Evolutionary conservation across 2,797 vertebrate genomes (phyloP).

Genomic region (Octomys mimax): DNA sequence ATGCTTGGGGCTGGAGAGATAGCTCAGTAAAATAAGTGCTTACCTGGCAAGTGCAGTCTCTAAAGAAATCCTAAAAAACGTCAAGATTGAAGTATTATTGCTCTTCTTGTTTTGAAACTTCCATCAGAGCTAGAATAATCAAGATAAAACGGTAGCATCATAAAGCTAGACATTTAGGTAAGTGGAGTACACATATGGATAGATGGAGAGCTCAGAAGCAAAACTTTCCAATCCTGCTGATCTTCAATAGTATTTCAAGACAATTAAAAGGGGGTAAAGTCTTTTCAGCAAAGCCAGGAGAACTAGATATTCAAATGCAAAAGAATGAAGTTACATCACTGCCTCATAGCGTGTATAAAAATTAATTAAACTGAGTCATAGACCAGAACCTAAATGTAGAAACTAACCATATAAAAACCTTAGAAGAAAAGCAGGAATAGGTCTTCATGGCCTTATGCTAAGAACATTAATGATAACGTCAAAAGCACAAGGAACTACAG

Average conservation of each 20-base stretch:
- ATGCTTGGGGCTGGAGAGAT: too few species aligned
- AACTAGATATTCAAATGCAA: background rate
- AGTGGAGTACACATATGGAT: background rate
- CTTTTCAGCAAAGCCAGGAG: background rate
- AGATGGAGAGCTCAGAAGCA: background rate
- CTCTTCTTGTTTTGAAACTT: background rate
- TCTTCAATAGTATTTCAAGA: background rate
- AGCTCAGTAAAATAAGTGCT: too few species aligned
- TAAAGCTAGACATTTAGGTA: background rate
- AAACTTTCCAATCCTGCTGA: background rate
- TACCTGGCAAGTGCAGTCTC: background rate
- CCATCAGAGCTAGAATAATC: background rate
- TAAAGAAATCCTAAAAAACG: background rate
- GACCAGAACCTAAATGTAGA: background rate
- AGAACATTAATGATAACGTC: background rate
- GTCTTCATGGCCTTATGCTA: background rate
- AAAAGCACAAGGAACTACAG: background rate
- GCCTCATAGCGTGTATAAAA: background rate
- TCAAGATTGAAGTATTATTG: background rate
- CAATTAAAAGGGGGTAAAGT: background rate
- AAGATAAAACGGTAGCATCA: background rate
- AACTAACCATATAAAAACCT: background rate
- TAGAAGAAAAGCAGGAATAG: background rate
- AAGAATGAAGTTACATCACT: background rate
- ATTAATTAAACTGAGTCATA: background rate